These are phyloP conservation scores for Mastomys coucha DNA, from an alignment of 2,113 vertebrate species.

Conservation along the genomic window DNA sequence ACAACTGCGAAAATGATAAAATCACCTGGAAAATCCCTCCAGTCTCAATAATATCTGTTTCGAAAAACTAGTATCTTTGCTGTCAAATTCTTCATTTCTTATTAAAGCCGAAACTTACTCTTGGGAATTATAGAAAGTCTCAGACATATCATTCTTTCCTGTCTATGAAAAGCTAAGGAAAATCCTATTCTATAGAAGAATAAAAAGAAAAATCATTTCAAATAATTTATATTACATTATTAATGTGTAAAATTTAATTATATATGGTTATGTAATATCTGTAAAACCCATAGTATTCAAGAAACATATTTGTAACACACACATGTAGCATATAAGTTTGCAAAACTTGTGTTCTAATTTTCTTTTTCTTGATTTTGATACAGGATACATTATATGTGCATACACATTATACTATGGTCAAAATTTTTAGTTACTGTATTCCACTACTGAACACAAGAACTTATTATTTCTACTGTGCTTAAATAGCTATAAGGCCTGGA, in stretches of 20 bases:
- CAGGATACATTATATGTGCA: neutral
- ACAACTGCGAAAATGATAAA: neutral
- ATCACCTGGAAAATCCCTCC: neutral
- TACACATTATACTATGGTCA: neutral
- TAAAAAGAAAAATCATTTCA: neutral
- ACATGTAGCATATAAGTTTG: neutral
- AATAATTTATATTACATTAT: neutral
- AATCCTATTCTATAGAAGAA: neutral
- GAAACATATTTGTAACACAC: neutral
- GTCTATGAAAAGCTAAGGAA: neutral
- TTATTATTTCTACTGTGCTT: neutral
- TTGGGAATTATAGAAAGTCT: neutral
- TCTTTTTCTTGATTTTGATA: neutral
- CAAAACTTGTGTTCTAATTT: neutral
- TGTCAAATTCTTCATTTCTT: constrained; percentile 17
- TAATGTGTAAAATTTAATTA: neutral
- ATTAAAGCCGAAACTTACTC: neutral
- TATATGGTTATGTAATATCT: neutral
- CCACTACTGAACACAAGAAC: fast-evolving
- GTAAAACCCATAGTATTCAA: neutral
- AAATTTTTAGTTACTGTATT: neutral
- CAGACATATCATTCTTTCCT: neutral
- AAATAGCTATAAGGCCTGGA: neutral
- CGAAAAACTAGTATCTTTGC: neutral
- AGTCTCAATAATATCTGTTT: neutral